Base-by-base conservation (phyloP, 1,140 invertebrate genomes). In the Mactra quadrangularis region DNA sequence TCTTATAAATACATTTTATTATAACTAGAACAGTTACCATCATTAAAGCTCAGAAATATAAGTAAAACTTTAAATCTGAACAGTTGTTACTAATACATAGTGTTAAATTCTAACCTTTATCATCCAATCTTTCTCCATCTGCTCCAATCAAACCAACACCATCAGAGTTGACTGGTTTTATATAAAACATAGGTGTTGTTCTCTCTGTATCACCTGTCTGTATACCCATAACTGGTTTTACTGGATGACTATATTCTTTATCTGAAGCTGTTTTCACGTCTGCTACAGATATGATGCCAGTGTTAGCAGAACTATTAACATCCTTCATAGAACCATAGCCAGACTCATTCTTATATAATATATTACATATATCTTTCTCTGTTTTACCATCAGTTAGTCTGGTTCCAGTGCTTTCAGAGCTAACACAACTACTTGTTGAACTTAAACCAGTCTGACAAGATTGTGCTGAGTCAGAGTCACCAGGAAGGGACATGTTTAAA, bases 81-180 rank as follows among this genome's bases (percentile, higher is more conserved):
- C n/a, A n/a, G n/a, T n/a, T n/a, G n/a, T n/a, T n/a, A n/a, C n/a
- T n/a, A n/a, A n/a, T n/a, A n/a, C n/a, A n/a, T n/a, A n/a, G n/a
- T n/a, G n/a, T n/a, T n/a, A 6, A 7, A 27, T 33, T 52, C 75
- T 74, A 60, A 90, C 91, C 91, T 89, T 89, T 89, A 74, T 92
- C 92, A 29, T 90, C 89, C 17, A 92, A 78, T 19, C 89, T 85
- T 52, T 89, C 89, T 15, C 90, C 91, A 33, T 87, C 85, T 25
- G 83, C 47, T 17, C 86, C 88, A 53, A 87, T 83, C 0, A 93
- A 62, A 3, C 87, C 87, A 13, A 85, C 45, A 0, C 92, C 92
- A 35, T 89, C 89, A n/a, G 87, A 86, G 82, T 86, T 89, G 68
- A 92, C 90, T 31, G 91, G 91, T 55, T 89, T 90, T 33, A 92